Evolutionary conservation across 2,888 invertebrate species (phyloP), one percentile per base, ranked within the genome.

Genomic region (Coelinius sp.): DNA sequence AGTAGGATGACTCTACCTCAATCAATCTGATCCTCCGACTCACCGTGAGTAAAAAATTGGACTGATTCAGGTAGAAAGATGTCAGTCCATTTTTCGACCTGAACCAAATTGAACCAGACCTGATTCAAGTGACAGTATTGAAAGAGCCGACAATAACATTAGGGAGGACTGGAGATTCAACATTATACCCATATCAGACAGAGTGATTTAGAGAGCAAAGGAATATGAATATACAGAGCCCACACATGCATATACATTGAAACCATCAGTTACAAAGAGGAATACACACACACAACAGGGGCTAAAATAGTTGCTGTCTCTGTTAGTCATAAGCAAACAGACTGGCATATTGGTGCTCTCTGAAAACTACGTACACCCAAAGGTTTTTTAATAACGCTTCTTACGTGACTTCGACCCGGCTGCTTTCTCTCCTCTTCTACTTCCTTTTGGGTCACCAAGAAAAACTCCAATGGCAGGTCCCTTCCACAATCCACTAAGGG

Each of bases 311-410:
- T 59, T 31, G 71, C 46, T 56, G 56, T 59, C 31, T 59, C 59
- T 59, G 59, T 59, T 59, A 59, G 59, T 59, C 74, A 71, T 73
- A 75, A 77, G 78, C 78, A 80, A 81, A 80, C 79, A 79, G 70
- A 69, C 75, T 59, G 74, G 77, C 78, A 79, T 80, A 83, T 82
- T 84, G 81, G 59, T n/a, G n/a, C n/a, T 79, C 78, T 80, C 78
- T 78, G 77, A 82, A 83, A 84, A 84, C 81, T 80, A 79, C 76
- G 77, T 67, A 78, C 64, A 76, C 79, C 59, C 76, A 78, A 80
- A 79, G 80, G n/a, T n/a, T 82, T 84, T 84, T 85, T 84, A 85
- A 85, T 84, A 85, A 84, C 80, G 77, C 79, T 77, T 31, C 81
- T 80, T 81, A 80, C 82, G 82, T 82, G 81, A 80, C 81, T 79